phyloP scores from a whole-genome alignment of 2,113 vertebrate genomes.

The Garra rufa region DNA sequence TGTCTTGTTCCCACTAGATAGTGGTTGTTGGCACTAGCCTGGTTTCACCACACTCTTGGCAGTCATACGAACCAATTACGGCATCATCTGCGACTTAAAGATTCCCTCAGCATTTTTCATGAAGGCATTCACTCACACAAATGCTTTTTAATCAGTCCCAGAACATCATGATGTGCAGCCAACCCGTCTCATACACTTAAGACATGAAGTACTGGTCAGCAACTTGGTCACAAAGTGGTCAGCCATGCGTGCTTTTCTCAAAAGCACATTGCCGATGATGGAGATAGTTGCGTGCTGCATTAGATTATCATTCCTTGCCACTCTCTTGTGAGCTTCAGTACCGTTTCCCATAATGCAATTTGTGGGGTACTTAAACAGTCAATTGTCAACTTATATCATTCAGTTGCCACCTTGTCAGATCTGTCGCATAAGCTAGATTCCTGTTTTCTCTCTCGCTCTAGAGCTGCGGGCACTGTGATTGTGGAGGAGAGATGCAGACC shows the following conservation, averaged over 20 bases:
- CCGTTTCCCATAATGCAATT: conserved; percentile 27
- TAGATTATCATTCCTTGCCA: neutral
- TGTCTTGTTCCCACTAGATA: conserved; percentile 30
- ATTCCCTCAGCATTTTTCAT: conserved; percentile 1
- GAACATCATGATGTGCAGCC: conserved; percentile 25
- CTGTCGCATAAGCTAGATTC: neutral
- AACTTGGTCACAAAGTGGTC: conserved; percentile 19
- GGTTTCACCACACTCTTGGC: conserved; percentile 44
- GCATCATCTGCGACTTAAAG: conserved; percentile 14
- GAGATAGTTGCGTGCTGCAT: neutral
- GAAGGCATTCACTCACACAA: conserved; percentile 11
- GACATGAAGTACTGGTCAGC: conserved; percentile 11
- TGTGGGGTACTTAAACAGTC: conserved; percentile 16
- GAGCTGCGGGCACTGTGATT: conserved; percentile 39
- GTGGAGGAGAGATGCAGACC: conserved; percentile 61
- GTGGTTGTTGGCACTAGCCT: conserved; percentile 26
- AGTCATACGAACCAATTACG: conserved; percentile 28
- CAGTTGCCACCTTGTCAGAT: neutral
- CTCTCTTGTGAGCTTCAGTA: neutral
- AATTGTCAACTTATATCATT: neutral
- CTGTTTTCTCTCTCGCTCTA: neutral
- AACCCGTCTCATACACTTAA: conserved; percentile 7
- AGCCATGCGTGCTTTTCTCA: neutral
- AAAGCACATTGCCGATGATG: neutral
- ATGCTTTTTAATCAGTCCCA: conserved; percentile 44